Evolutionary conservation across 2,113 vertebrate genomes (phyloP), one percentile per base, ranked within the genome.

Genomic region (Takifugu bimaculatus): DNA sequence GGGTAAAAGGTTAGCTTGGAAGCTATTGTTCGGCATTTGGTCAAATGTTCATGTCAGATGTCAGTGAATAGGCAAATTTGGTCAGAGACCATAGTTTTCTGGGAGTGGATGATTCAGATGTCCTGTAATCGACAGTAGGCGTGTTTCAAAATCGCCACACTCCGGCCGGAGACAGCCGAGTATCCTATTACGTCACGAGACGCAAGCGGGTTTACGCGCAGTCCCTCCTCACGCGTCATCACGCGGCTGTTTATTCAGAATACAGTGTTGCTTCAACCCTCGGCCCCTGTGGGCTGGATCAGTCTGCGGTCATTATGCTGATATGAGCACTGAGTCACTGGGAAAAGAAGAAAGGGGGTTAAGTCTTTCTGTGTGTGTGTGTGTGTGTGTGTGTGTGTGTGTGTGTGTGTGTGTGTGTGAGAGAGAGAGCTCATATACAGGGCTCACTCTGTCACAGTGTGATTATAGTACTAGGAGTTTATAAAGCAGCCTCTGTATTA

Each of bases 401-500:
- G 26, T n/a, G 26, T 62, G 29, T 66, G 5, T 60, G 29, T 28
- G n/a, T n/a, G n/a, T n/a, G n/a, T n/a, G n/a, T n/a, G 47, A 59
- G 28, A 60, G 43, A 63, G 52, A 67, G 45, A 52, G 70, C 56
- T 48, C 51, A 47, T 54, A 50, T 54, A 45, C 45, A 62, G 69
- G 71, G 64, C 65, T 75, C 71, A 76, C 75, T 86, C 77, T 85
- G 87, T 81, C 84, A 80, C 68, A 78, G 82, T 73, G 74, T 80
- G 86, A 86, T 87, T 81, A 80, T 80, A 78, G 77, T 60, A 73
- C 74, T 63, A 52, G 57, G 57, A 83, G 80, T 86, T 85, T 81
- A 85, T 86, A 69, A 88, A 85, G 79, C 78, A 82, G 77, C 68
- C 77, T 77, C 77, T 81, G 77, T 77, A 82, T 81, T 76, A 81